Conservation (phyloP, 2,113 vertebrate species). For the Hemiscyllium ocellatum region DNA sequence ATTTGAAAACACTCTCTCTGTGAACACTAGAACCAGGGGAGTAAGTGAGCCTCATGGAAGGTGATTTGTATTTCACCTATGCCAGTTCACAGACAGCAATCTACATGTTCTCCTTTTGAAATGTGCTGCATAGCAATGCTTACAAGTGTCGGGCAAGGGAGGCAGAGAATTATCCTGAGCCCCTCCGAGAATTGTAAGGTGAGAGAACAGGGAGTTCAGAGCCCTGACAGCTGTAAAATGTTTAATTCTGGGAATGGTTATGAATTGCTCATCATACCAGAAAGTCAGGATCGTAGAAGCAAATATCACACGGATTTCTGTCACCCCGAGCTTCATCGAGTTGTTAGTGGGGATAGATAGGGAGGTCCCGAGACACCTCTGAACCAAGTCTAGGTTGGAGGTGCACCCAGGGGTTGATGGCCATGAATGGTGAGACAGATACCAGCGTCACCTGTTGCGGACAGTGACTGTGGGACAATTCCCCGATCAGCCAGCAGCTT, state of each 20-base stretch:
- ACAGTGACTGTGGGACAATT: too few relatives aligned
- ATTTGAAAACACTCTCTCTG: neutral
- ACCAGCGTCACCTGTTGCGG: too few relatives aligned
- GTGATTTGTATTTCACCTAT: neutral
- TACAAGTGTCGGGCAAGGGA: neutral
- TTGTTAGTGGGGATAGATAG: neutral
- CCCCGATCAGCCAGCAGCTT: too few relatives aligned
- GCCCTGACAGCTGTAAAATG: neutral
- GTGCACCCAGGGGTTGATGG: too few relatives aligned
- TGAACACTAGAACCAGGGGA: too few relatives aligned
- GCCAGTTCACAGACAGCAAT: neutral
- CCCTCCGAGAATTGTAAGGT: neutral
- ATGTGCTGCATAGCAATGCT: neutral
- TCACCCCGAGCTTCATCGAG: neutral
- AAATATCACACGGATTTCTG: too few relatives aligned
- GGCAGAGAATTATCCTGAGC: neutral
- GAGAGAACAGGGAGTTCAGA: neutral
- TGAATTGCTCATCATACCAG: neutral
- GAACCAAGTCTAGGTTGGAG: too few relatives aligned
- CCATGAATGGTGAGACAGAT: too few relatives aligned
- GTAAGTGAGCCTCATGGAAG: neutral
- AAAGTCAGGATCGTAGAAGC: neutral
- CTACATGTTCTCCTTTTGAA: neutral
- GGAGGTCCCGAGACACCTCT: neutral
- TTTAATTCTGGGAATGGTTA: constrained; percentile 12